Percentiles rank a stretch among this genome's conserved stretches.
Evolutionary conservation across 2,797 vertebrate species (phyloP).

Genomic region (Cuculus canorus): DNA sequence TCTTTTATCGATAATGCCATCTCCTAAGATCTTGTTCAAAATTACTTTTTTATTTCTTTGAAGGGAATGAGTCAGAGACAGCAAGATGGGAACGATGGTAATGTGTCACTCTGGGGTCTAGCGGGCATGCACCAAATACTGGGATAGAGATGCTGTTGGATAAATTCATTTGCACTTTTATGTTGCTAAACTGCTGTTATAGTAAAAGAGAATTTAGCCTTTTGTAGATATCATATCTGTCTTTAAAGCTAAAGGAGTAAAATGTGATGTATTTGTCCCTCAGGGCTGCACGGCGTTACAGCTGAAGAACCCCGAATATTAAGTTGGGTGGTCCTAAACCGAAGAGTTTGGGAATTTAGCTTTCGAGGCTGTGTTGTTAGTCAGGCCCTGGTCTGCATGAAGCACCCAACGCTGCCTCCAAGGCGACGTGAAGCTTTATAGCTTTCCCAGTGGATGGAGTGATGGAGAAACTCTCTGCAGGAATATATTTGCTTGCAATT

Average conservation of each 20-base stretch:
- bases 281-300: neutral
- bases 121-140: neutral
- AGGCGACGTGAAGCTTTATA: neutral
- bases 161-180: neutral
- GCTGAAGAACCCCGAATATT: neutral
- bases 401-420: neutral
- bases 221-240: neutral
- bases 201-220: neutral
- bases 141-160: fast-evolving
- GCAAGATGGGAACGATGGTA: neutral
- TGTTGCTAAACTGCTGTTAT: neutral
- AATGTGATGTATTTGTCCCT: neutral
- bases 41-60: neutral
- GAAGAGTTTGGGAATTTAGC: neutral
- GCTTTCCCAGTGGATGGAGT: neutral
- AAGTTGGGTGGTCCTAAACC: neutral
- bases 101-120: neutral
- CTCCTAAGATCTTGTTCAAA: neutral
- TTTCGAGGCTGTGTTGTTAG: neutral
- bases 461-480: neutral
- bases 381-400: neutral
- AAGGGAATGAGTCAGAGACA: neutral
- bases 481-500: neutral
- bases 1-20: neutral
- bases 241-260: neutral